Conservation (phyloP, 2,888 invertebrate species). For the Leptothorax acervorum region DNA sequence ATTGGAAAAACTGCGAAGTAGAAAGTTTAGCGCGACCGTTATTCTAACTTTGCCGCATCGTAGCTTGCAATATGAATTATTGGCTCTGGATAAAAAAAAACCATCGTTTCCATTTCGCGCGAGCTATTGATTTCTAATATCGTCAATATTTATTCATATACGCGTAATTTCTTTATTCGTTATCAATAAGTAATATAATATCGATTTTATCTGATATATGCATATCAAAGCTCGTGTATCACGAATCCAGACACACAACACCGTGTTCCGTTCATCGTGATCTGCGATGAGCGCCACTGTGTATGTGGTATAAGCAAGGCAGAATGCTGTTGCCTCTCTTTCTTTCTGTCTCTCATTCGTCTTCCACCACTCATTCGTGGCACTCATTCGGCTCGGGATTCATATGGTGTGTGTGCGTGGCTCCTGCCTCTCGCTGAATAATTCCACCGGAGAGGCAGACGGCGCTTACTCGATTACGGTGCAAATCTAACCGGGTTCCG, state of each 20-base stretch:
- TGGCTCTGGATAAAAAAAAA: background rate
- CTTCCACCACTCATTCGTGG: conserved; percentile 25
- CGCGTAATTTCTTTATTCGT: background rate
- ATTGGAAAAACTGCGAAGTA: background rate
- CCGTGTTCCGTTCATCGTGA: background rate
- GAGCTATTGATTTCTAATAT: conserved; percentile 11
- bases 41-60: background rate
- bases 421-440: background rate
- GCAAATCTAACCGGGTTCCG: conserved; percentile 5
- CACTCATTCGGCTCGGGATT: conserved; percentile 27
- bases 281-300: conserved; percentile 15
- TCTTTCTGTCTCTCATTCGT: conserved; percentile 3
- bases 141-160: background rate
- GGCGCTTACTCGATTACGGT: conserved; percentile 16
- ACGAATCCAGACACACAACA: conserved; percentile 11
- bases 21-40: background rate
- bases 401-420: background rate
- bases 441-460: conserved; percentile 12
- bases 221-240: background rate
- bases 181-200: background rate
- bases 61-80: conserved; percentile 19
- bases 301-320: background rate
- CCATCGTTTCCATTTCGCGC: background rate
- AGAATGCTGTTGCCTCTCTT: background rate
- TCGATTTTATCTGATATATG: background rate